Base-by-base conservation (phyloP, 2,888 invertebrate species). In the Harpalus rufipes region DNA sequence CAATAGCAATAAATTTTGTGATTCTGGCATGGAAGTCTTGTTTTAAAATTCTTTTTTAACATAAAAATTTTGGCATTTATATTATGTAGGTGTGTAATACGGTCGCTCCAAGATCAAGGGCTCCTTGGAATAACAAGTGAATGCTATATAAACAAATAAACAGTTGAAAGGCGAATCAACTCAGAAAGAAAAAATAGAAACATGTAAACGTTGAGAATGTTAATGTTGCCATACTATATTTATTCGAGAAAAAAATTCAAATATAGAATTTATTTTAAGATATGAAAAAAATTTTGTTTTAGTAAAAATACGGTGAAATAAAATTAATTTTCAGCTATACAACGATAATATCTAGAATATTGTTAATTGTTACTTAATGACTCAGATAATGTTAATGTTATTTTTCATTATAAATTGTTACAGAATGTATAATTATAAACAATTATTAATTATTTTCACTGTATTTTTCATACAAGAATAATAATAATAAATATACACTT, bases 71-170 rank as follows among this genome's bases (percentile, higher is more conserved):
- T 74, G 72, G 44, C 72, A 74, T 41, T 14, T 74, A 14, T 41
- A 41, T 39, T 68, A 18, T 44, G 72, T 74, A 18, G 72, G 44
- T 74, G 41, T 74, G 16, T 16, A 6, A 8, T 44, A 63, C 14
- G 80, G 80, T 80, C 63, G 44, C 16, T 61, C 63, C 80, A 80
- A 80, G 80, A 80, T 80, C 80, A 80, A 63, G 80, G 80, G 80
- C 63, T 80, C 16, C 80, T 63, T 25, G 58, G 44, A 80, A 80
- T 80, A 80, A 80, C 61, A 80, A 25, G 51, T 58, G 61, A 14
- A 16, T 18, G 21, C 10, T 25, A 56, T 18, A 78, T 78, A 78
- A 78, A 78, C 56, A 78, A 79, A 79, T 39, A 41, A 39, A 72
- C 72, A 74, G 59, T 59, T 59, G 14, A 59, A 16, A 59, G 41